These are phyloP conservation scores for Scrobipalpa costella DNA, from an alignment of 2,888 invertebrate genomes.

Conservation along the genomic window DNA sequence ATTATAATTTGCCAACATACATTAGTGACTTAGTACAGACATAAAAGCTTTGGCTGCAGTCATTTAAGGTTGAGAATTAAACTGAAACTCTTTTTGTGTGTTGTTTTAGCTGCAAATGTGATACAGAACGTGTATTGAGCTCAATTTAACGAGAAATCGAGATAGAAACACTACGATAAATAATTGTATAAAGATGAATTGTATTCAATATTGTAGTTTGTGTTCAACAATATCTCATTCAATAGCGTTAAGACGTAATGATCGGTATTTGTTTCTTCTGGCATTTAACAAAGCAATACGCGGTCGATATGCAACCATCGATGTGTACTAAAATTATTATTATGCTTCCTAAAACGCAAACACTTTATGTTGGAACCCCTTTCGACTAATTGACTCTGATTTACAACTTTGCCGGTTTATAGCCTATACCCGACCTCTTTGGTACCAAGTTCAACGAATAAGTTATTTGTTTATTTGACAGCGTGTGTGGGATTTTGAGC, in stretches of 20 bases:
- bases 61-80: conserved; percentile 30
- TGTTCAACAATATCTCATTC: background rate
- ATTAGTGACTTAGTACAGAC: conserved; percentile 33
- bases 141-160: background rate
- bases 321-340: conserved; percentile 44
- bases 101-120: background rate
- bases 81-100: background rate
- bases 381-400: conserved; percentile 66
- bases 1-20: conserved; percentile 51
- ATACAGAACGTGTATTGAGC: background rate
- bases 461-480: conserved; percentile 44
- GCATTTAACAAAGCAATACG: conserved; percentile 7
- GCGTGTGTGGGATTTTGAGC: conserved; percentile 48
- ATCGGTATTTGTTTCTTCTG: background rate
- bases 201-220: background rate
- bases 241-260: background rate
- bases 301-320: conserved; percentile 36
- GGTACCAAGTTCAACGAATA: conserved; percentile 44
- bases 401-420: conserved; percentile 65
- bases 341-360: conserved; percentile 50
- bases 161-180: background rate
- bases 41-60: conserved; percentile 22
- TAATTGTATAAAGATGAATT: background rate
- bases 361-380: conserved; percentile 43
- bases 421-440: conserved; percentile 44